Conservation (phyloP, 2,113 vertebrate genomes). For the Oenanthe melanoleuca region DNA sequence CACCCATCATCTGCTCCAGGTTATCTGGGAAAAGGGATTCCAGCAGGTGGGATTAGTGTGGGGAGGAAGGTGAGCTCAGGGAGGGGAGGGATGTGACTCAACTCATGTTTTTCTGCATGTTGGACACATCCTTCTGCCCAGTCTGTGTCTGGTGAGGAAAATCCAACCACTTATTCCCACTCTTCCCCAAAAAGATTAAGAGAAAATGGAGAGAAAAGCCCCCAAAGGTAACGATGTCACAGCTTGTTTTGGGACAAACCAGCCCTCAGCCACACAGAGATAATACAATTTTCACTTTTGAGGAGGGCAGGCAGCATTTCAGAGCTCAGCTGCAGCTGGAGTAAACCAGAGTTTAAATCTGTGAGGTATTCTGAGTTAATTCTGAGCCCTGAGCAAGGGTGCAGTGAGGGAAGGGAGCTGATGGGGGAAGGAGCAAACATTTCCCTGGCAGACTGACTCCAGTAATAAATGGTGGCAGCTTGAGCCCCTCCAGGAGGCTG, state of each 20-base stretch:
- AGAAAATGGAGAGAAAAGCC: not conserved
- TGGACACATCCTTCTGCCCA: not conserved
- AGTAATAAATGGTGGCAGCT: constrained; percentile 34
- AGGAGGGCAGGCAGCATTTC: not conserved
- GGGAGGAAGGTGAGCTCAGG: not conserved
- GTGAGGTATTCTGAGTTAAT: not conserved
- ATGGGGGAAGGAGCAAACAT: not conserved
- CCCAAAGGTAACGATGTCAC: not conserved
- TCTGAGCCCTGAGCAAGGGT: not conserved
- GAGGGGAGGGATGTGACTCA: not conserved
- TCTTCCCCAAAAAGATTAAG: not conserved
- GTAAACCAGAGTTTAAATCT: not conserved
- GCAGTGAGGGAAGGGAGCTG: not conserved
- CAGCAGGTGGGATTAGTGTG: not conserved
- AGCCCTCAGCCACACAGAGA: not conserved
- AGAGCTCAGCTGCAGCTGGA: not conserved
- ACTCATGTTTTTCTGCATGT: accelerated
- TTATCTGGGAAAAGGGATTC: not conserved
- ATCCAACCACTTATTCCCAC: not conserved
- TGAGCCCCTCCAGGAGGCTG: constrained; percentile 1
- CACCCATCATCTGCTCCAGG: not conserved
- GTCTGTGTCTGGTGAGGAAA: not conserved
- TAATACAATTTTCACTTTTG: not conserved
- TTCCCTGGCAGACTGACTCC: constrained; percentile 15
- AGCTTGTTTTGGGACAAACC: accelerated